Evolutionary conservation across 1,140 invertebrate genomes (phyloP).

Genomic region (Sycophaga agraensis): DNA sequence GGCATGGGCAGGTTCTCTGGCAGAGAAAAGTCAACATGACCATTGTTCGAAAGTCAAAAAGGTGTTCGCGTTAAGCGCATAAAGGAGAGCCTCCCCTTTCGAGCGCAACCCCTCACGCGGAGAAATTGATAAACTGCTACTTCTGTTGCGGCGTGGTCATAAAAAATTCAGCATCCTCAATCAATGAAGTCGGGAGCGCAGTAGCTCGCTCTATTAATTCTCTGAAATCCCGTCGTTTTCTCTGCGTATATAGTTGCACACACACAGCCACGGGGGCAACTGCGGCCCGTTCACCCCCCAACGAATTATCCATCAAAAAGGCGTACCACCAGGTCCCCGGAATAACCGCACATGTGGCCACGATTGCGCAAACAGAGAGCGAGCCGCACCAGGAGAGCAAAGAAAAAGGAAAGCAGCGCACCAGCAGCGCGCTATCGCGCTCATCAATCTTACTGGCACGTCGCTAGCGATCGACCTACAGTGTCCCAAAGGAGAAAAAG

Average conservation of each 20-base stretch:
- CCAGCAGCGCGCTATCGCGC: constrained; percentile 6
- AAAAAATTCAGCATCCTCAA: constrained; percentile 10
- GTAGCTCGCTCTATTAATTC: constrained; percentile 14
- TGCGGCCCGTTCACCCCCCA: neutral
- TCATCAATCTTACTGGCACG: constrained; percentile 27
- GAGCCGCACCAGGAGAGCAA: neutral
- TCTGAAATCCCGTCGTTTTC: neutral
- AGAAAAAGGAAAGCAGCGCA: neutral
- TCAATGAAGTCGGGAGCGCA: neutral
- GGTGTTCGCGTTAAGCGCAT: too few relatives aligned
- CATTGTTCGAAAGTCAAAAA: too few relatives aligned
- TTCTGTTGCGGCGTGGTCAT: neutral
- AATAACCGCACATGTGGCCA: neutral
- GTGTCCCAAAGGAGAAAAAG: constrained; percentile 19
- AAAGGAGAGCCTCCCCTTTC: too few relatives aligned
- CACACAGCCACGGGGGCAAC: neutral
- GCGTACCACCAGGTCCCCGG: neutral
- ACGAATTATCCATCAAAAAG: constrained; percentile 20
- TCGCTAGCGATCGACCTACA: neutral
- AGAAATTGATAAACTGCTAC: neutral
- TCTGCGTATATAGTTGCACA: neutral
- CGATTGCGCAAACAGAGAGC: constrained; percentile 16
- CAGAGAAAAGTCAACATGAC: too few relatives aligned
- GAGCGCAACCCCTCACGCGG: too few relatives aligned
- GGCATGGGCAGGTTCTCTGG: too few relatives aligned